Conservation (phyloP, 2,888 invertebrate species). For the Ornithoptera alexandrae region DNA sequence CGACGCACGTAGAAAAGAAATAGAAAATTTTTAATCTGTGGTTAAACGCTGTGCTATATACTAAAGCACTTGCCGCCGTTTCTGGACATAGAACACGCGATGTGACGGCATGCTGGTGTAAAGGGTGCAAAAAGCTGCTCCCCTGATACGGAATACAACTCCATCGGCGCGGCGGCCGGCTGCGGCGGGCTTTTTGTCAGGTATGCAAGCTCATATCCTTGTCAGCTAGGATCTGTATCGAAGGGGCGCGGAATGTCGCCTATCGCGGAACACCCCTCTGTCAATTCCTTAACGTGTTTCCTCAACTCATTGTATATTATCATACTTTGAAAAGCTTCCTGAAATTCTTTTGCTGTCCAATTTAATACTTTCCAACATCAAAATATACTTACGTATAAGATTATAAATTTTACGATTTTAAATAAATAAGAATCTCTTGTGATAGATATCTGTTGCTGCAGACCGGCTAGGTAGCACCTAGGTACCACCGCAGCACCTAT, state of each 20-base stretch:
- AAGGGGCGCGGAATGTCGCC: conserved; percentile 12
- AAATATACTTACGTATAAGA: too few relatives aligned
- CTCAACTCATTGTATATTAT: neutral
- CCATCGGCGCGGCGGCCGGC: conserved; percentile 14
- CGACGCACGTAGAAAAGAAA: too few relatives aligned
- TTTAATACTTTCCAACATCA: too few relatives aligned
- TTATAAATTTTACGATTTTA: too few relatives aligned
- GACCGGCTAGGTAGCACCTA: too few relatives aligned
- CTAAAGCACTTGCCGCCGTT: neutral
- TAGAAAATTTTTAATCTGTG: neutral
- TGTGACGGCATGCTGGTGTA: conserved; percentile 1
- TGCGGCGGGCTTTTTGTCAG: conserved; percentile 23
- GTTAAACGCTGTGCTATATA: neutral
- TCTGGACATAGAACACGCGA: conserved; percentile 1
- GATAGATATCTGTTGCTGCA: too few relatives aligned
- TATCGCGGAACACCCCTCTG: conserved; percentile 13
- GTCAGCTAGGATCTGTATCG: conserved; percentile 24
- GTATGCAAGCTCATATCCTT: conserved; percentile 25
- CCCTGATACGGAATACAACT: conserved; percentile 17
- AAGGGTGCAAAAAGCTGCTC: conserved; percentile 6
- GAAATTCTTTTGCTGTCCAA: too few relatives aligned
- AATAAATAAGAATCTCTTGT: too few relatives aligned
- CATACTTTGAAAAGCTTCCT: too few relatives aligned
- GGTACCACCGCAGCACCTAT: too few relatives aligned
- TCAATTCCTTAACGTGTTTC: conserved; percentile 9